Evolutionary conservation across 2,797 vertebrate species (phyloP).

Genomic region (Danio kyathit): DNA sequence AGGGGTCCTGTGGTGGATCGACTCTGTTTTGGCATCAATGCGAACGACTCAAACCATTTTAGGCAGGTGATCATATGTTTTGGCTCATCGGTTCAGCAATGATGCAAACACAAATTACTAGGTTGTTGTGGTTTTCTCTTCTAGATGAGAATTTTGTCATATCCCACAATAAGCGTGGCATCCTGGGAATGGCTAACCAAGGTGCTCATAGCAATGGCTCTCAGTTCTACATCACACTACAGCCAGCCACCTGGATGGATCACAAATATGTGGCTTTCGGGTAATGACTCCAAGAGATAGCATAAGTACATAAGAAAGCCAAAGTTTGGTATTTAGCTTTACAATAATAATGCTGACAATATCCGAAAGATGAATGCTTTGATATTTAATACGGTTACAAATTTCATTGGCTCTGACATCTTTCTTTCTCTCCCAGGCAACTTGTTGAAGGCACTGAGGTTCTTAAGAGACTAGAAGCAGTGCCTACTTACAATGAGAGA

Average conservation of each 20-base stretch:
- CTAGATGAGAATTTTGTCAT: conserved; percentile 90
- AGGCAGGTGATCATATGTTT: too few species aligned
- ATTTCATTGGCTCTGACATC: background rate
- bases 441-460: conserved; percentile 85
- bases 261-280: conserved; percentile 90
- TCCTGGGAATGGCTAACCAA: conserved; percentile 88
- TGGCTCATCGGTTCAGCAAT: too few species aligned
- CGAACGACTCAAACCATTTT: too few species aligned
- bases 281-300: conserved; percentile 67
- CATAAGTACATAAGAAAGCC: background rate
- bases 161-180: conserved; percentile 83
- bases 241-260: conserved; percentile 86
- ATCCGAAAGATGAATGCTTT: background rate
- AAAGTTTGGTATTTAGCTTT: background rate
- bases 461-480: conserved; percentile 82
- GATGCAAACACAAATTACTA: background rate
- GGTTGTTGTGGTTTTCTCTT: conserved; percentile 23
- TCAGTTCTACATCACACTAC: conserved; percentile 91
- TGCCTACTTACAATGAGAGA: conserved; percentile 83
- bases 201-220: conserved; percentile 87
- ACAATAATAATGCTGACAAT: background rate
- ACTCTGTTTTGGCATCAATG: too few species aligned
- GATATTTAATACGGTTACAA: background rate
- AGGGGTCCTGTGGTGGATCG: too few species aligned
- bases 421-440: conserved; percentile 75